These are phyloP conservation scores for Triplophysa tibetana DNA, from an alignment of 2,113 vertebrate species.

Conservation along the genomic window DNA sequence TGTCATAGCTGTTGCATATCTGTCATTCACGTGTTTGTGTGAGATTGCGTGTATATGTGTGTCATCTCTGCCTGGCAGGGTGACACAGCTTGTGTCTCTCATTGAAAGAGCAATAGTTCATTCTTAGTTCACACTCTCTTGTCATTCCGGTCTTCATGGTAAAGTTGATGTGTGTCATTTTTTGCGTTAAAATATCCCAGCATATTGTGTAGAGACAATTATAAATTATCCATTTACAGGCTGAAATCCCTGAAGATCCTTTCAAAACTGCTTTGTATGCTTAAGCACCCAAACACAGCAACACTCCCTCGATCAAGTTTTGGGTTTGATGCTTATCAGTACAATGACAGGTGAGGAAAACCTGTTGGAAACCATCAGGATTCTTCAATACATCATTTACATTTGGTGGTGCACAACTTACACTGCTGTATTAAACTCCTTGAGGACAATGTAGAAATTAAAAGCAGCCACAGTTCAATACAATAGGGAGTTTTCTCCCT, in stretches of 20 bases:
- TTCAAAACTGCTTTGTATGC: too few relatives aligned
- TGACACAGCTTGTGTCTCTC: not conserved
- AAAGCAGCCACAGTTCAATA: slow-evolving; percentile 21
- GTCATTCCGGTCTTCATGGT: not conserved
- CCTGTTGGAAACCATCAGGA: not conserved
- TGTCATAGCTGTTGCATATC: not conserved
- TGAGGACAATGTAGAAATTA: not conserved
- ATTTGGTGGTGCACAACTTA: not conserved
- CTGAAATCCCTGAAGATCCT: not conserved
- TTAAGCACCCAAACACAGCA: not conserved
- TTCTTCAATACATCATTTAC: not conserved
- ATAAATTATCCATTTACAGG: not conserved
- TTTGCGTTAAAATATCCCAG: not conserved
- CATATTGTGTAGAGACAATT: not conserved
- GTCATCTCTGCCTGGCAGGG: not conserved
- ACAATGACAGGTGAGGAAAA: not conserved
- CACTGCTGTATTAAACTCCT: too few relatives aligned
- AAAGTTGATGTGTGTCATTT: not conserved
- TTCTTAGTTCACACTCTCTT: not conserved
- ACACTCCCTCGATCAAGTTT: not conserved
- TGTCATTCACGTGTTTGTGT: not conserved
- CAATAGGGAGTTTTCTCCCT: not conserved
- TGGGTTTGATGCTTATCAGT: too few relatives aligned
- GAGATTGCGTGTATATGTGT: not conserved
- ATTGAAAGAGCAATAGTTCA: slow-evolving; percentile 9